Percentiles rank a stretch among this genome's conserved stretches.
phyloP scores from a whole-genome alignment of 2,888 invertebrate species.

The Lissocephala sabroskyi region DNA sequence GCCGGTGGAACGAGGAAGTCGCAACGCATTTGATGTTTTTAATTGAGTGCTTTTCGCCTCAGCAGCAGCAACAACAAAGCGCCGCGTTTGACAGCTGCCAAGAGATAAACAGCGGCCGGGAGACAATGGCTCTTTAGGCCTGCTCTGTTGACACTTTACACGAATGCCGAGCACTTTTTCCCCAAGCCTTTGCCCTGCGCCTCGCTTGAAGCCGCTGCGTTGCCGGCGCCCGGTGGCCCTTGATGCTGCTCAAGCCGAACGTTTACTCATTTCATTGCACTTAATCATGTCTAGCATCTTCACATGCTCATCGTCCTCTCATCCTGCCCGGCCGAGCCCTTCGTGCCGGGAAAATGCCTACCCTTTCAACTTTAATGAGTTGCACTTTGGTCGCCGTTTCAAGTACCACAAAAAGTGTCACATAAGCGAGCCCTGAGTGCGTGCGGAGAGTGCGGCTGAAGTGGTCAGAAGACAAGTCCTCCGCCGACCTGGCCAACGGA shows the following conservation, averaged over 20 bases:
- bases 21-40: constrained; percentile 58
- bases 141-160: constrained; percentile 44
- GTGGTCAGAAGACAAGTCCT: no score
- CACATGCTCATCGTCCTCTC: constrained; percentile 3
- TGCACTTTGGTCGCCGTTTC: constrained; percentile 53
- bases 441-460: no score
- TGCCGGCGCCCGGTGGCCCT: not conserved
- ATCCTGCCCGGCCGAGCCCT: not conserved
- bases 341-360: no score
- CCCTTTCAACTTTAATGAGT: constrained; percentile 50
- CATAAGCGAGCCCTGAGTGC: not conserved
- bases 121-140: constrained; percentile 50
- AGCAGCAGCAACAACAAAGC: constrained; percentile 18
- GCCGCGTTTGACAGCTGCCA: constrained; percentile 25
- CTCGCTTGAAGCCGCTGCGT: no score
- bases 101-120: constrained; percentile 36
- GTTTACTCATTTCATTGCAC: constrained; percentile 61
- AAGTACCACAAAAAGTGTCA: constrained; percentile 36
- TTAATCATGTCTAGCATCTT: constrained; percentile 52
- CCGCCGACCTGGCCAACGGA: not conserved
- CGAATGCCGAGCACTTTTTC: constrained; percentile 9
- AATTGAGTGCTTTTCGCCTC: constrained; percentile 57
- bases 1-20: constrained; percentile 22
- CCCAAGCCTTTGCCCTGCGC: not conserved
- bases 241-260: constrained; percentile 23